Evolutionary conservation across 23 tunicate genomes (phyloP).

Genomic region (Ascidia mentula): DNA sequence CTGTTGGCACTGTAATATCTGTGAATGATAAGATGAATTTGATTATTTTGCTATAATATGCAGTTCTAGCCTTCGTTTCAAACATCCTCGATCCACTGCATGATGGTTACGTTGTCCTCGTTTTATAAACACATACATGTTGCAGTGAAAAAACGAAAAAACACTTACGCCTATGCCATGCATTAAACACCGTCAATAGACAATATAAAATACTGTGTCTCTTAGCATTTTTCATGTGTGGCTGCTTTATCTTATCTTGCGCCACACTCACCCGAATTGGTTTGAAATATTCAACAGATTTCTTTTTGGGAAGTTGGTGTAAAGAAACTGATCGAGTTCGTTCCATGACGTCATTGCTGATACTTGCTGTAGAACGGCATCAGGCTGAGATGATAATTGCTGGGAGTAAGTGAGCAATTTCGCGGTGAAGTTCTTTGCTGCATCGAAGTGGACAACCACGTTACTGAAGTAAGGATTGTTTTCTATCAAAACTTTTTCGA

Average conservation of each 20-base stretch:
- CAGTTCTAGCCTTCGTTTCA: too few relatives aligned
- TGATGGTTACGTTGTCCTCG: too few relatives aligned
- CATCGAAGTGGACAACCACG: slow-evolving; percentile 35
- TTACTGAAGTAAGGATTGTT: slow-evolving; percentile 69
- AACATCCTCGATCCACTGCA: too few relatives aligned
- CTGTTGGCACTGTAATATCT: slow-evolving; percentile 82
- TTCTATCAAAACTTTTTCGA: slow-evolving; percentile 32
- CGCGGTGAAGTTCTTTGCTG: slow-evolving; percentile 30
- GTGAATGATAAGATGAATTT: too few relatives aligned
- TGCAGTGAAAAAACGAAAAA: too few relatives aligned
- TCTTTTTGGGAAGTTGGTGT: not conserved
- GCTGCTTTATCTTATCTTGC: too few relatives aligned
- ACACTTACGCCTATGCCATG: too few relatives aligned
- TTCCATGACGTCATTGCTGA: slow-evolving; percentile 6
- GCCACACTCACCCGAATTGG: not conserved
- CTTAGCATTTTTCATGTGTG: too few relatives aligned
- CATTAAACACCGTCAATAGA: too few relatives aligned
- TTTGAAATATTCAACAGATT: not conserved
- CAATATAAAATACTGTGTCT: too few relatives aligned
- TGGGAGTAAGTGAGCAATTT: slow-evolving; percentile 7
- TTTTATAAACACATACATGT: too few relatives aligned
- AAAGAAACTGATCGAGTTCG: not conserved
- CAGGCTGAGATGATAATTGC: not conserved
- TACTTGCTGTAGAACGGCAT: not conserved
- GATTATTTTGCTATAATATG: too few relatives aligned